Base-by-base conservation (phyloP, 2,797 vertebrate genomes). In the Protosalanx chinensis region DNA sequence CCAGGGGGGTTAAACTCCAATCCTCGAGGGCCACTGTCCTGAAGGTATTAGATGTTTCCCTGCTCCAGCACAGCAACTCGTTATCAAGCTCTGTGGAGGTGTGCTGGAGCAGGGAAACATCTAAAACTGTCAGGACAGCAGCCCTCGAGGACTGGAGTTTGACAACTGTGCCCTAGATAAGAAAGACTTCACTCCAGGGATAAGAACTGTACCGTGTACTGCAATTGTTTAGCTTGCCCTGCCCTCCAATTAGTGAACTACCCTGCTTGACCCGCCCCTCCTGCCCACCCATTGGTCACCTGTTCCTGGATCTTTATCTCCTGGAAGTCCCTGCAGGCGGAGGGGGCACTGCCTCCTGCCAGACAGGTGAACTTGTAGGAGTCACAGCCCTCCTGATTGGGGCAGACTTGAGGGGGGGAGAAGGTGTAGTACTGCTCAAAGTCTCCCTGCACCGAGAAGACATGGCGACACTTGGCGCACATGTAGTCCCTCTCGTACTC, bases 291-390 rank as follows among this genome's bases (percentile, higher is more conserved):
- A 29, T 61, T 29, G 6, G 35, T 76, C 78, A 98, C 97, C 88
- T 99, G 97, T 76, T 98, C 97, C 70, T 98, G 97, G 76, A 98
- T 96, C 90, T 98, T 98, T 74, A 98, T 95, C 90, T 99, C 97
- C 86, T 98, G 97, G 79, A 96, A 96, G 90, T 99, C 97, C 75
- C 90, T 93, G 90, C 97, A 98, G 77, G 84, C 86, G 15, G 89
- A 35, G 0, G 94, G 94, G 73, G 93, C 91, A 8, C 91, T 80
- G 46, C 92, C 85, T 67, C 81, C 94, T 7, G 95, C 93, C 53
- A 98, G 92, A 81, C 95, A 96, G 1, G 79, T 93, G 86, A 98
- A 98, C 75, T 93, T 97, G 65, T 73, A 89, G 1, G 96, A 98
- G 83, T 82, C 91, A 78, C 97, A 99, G 72, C 79, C 92, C 10